Evolutionary conservation across 2,888 invertebrate species (phyloP), one percentile per base, ranked within the genome.

Genomic region (Polyploca ridens): DNA sequence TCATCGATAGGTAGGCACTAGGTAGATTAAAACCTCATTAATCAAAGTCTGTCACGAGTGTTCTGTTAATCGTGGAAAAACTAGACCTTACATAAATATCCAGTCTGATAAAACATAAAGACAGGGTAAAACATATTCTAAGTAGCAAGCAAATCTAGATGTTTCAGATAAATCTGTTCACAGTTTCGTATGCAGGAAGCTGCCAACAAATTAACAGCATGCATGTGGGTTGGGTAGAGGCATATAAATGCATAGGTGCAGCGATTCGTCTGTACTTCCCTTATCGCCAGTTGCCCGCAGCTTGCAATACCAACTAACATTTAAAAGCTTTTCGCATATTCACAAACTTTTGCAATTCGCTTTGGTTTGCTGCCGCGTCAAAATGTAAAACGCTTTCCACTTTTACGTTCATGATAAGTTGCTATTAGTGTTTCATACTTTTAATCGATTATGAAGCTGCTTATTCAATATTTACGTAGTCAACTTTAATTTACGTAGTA

Each of bases 261-360:
- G 64, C 65, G 67, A 60, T 67, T 49, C 60, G 64, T 66, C 64
- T 62, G 63, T 65, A 66, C 64, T 66, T 65, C 70, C 75, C 74
- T 80, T 79, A 82, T 82, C 77, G 69, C 69, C 66, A 66, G 68
- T 61, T 27, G 60, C 73, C 71, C 66, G 68, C 70, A 73, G 65
- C 72, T 65, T 46, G 62, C 64, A 70, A 72, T 65, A 57, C 58
- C 64, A 70, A 72, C 74, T 75, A 75, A 73, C 77, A 76, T 76
- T 82, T 77, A 84, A 87, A 89, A 85, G 81, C 84, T 83, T 82
- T 80, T 84, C 83, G 82, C 83, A 83, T 86, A 89, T 90, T 89
- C 85, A 87, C 70, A 84, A 90, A 91, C 82, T 90, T 90, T 87
- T 76, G 82, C 85, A 88, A 90, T 87, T 85, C 84, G 82, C 82